A percentile compares a stretch with the other conserved stretches of the same genome.
Conservation (phyloP, 1,140 invertebrate genomes). For the Idris sp. region DNA sequence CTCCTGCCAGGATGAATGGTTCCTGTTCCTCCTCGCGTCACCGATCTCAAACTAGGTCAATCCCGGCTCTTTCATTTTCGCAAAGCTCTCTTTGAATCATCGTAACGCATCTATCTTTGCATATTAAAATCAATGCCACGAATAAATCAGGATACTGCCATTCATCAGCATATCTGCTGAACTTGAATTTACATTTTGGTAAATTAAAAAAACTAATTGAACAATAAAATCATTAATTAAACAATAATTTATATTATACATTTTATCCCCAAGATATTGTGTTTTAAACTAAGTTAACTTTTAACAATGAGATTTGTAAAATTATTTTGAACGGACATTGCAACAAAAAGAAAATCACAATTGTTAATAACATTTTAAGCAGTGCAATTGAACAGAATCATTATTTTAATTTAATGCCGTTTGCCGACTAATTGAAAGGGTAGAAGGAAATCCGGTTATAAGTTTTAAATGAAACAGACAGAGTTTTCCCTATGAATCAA, state of each 20-base stretch:
- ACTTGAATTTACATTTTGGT: too few relatives aligned
- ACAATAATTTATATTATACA: too few relatives aligned
- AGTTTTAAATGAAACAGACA: too few relatives aligned
- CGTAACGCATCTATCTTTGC: constrained; percentile 21
- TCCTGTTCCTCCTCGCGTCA: constrained; percentile 66
- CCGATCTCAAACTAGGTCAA: constrained; percentile 64
- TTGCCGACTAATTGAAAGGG: constrained; percentile 1
- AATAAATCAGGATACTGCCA: constrained; percentile 26
- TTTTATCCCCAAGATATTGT: too few relatives aligned
- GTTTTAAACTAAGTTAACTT: too few relatives aligned
- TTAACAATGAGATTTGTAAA: too few relatives aligned
- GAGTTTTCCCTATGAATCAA: too few relatives aligned
- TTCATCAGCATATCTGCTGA: constrained; percentile 21
- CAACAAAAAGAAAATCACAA: too few relatives aligned
- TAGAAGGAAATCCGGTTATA: constrained; percentile 17
- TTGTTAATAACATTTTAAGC: constrained; percentile 2
- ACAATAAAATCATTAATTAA: too few relatives aligned
- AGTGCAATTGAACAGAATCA: not conserved
- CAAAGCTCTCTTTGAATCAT: constrained; percentile 38
- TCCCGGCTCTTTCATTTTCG: constrained; percentile 55
- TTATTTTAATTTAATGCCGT: not conserved
- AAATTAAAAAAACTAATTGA: too few relatives aligned
- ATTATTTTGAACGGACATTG: too few relatives aligned
- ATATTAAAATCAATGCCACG: constrained; percentile 31
- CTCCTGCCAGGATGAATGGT: constrained; percentile 68